These are phyloP conservation scores for Lasioglossum calceatum DNA, from an alignment of 2,888 invertebrate species.

Conservation along the genomic window DNA sequence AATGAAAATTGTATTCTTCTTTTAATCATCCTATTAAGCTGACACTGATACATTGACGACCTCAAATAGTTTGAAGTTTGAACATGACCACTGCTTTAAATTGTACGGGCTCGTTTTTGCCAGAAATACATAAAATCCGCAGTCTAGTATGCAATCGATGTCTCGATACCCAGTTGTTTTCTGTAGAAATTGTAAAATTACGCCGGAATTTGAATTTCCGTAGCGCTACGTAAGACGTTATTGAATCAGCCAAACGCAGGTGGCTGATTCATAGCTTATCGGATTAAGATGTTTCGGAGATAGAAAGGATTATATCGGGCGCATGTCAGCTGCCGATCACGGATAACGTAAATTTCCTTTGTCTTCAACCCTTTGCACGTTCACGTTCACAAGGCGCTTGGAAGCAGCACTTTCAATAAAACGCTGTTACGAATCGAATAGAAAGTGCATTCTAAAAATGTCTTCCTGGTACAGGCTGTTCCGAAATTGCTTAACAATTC, in stretches of 20 bases:
- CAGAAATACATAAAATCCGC: no score
- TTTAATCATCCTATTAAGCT: no score
- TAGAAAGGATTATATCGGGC: neutral
- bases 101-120: no score
- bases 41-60: no score
- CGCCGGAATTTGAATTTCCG: neutral
- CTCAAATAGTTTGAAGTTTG: no score
- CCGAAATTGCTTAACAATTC: neutral
- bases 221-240: neutral
- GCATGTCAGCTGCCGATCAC: neutral
- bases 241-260: neutral
- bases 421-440: neutral
- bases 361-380: neutral
- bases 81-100: no score
- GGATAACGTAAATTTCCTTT: neutral
- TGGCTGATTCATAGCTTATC: neutral
- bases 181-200: neutral
- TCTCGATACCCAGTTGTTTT: neutral
- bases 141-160: no score
- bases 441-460: neutral
- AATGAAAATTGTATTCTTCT: no score
- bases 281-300: constrained; percentile 3
- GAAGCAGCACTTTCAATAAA: neutral
- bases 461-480: neutral
- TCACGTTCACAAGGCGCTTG: neutral